Conservation (phyloP, 1,140 invertebrate species). For the Aphidius ervi region DNA sequence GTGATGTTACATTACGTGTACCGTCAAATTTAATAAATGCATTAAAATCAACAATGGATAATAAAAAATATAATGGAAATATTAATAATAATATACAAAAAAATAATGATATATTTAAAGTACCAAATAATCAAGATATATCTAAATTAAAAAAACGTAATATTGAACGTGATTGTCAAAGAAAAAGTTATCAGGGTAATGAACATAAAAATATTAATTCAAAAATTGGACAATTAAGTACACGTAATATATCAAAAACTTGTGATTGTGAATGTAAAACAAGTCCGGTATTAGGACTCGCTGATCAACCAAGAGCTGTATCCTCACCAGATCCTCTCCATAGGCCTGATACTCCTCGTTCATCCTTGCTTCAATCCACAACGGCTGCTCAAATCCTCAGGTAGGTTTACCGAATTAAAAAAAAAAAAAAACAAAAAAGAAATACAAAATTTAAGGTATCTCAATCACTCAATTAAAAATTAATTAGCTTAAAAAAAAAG, state of each 20-base stretch:
- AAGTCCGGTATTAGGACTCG: slow-evolving; percentile 43
- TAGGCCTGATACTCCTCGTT: slow-evolving; percentile 48
- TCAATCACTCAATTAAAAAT: too few relatives aligned
- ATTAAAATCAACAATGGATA: slow-evolving; percentile 1
- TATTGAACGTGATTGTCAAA: slow-evolving; percentile 19
- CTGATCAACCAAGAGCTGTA: slow-evolving; percentile 50
- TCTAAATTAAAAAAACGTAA: slow-evolving; percentile 27
- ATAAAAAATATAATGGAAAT: slow-evolving; percentile 4
- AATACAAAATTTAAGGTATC: too few relatives aligned
- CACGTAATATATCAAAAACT: slow-evolving; percentile 47
- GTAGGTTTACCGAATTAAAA: slow-evolving; percentile 36
- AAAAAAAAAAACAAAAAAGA: too few relatives aligned
- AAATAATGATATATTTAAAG: slow-evolving; percentile 20
- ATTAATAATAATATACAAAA: background rate
- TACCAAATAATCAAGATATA: slow-evolving; percentile 26
- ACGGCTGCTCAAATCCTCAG: slow-evolving; percentile 45
- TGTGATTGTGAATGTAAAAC: slow-evolving; percentile 47
- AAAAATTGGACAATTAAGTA: slow-evolving; percentile 39
- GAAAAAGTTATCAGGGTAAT: slow-evolving; percentile 17
- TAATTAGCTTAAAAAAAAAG: too few relatives aligned
- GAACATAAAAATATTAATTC: slow-evolving; percentile 25
- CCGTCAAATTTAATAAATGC: slow-evolving; percentile 5
- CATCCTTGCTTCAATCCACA: slow-evolving; percentile 40
- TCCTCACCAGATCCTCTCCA: slow-evolving; percentile 56
- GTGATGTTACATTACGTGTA: background rate